Conservation (phyloP, 2,797 vertebrate species). For the Rhinophrynus dorsalis region DNA sequence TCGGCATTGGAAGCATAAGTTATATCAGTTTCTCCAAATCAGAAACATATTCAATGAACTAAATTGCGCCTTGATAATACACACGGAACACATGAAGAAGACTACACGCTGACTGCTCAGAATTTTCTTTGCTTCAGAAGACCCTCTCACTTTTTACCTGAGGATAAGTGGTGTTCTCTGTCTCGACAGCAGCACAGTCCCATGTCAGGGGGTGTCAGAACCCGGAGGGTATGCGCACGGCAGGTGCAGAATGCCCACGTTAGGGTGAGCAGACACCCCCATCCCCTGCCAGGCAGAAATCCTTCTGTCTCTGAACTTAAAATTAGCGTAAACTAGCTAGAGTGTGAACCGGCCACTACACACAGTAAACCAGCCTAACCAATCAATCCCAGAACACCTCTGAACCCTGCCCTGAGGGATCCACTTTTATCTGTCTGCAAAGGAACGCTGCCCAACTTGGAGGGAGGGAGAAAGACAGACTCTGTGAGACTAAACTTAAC, state of each 20-base stretch:
- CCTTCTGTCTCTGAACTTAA: background rate
- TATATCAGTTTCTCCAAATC: too few species aligned
- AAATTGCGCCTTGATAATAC: too few species aligned
- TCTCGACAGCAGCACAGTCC: slow-evolving; percentile 6
- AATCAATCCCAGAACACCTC: slow-evolving; percentile 12
- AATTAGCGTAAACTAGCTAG: background rate
- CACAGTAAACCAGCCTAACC: background rate
- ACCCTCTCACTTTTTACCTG: background rate
- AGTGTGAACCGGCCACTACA: background rate
- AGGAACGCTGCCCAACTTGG: background rate
- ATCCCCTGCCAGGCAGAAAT: background rate
- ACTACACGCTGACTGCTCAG: too few species aligned
- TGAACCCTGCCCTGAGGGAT: background rate
- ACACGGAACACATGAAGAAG: too few species aligned
- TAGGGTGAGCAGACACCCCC: background rate
- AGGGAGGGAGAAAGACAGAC: background rate
- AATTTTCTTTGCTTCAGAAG: too few species aligned
- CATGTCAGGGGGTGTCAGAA: background rate
- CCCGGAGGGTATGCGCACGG: background rate
- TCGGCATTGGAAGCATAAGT: too few species aligned
- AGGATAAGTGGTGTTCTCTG: background rate
- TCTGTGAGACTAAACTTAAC: background rate
- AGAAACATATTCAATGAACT: too few species aligned
- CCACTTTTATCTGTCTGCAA: background rate
- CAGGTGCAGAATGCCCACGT: background rate